A percentile compares a stretch with the other conserved stretches of the same genome.
Evolutionary conservation across 2,797 vertebrate genomes (phyloP).

Genomic region (Galagoides demidoff): DNA sequence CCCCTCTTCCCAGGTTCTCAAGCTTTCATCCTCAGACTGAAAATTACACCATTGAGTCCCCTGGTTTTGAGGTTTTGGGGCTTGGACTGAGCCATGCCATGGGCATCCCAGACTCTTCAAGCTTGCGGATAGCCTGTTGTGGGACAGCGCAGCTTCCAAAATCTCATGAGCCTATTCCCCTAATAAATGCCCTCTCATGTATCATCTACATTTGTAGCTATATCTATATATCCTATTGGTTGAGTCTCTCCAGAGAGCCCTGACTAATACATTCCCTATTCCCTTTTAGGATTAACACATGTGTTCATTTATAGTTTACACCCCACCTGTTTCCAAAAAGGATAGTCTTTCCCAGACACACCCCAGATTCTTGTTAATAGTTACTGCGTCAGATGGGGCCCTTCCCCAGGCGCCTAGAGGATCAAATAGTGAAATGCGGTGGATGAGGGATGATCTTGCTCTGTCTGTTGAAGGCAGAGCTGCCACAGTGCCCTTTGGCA

Average conservation of each 20-base stretch:
- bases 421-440: not conserved
- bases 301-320: constrained; percentile 57
- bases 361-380: constrained; percentile 3
- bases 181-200: not conserved
- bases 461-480: not conserved
- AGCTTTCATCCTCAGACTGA: not conserved
- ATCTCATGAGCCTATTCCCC: not conserved
- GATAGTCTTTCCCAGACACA: not conserved
- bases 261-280: not conserved
- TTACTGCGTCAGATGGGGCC: not conserved
- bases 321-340: constrained; percentile 56
- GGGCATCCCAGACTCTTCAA: not conserved
- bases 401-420: not conserved
- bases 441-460: not conserved
- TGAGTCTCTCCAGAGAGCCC: not conserved
- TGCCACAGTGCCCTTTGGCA: not conserved
- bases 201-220: not conserved
- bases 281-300: not conserved
- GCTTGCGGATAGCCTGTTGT: not conserved
- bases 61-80: not conserved
- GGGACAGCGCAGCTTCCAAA: not conserved
- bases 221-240: not conserved
- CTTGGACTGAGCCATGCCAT: not conserved
- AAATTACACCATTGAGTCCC: not conserved
- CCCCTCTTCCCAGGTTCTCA: not conserved